Percentiles rank a stretch among this genome's conserved stretches.
These are phyloP conservation scores for Cephalophus harveyi DNA, from an alignment of 2,113 vertebrate genomes.

Conservation along the genomic window DNA sequence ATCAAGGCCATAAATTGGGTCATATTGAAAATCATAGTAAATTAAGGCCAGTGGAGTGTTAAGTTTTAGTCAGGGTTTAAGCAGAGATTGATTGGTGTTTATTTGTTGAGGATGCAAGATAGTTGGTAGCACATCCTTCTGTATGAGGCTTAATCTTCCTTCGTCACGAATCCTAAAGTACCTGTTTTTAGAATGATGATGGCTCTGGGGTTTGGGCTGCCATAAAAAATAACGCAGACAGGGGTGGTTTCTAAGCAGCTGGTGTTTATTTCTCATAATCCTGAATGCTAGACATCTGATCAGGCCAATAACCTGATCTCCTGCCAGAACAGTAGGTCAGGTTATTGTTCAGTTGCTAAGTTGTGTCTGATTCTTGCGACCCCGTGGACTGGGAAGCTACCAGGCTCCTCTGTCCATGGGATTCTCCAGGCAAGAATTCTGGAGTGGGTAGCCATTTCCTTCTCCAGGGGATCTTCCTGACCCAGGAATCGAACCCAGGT, in stretches of 20 bases:
- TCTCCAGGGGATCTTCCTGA: background rate
- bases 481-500: background rate
- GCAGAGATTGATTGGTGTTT: background rate
- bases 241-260: background rate
- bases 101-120: background rate
- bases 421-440: background rate
- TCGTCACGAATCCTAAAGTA: background rate
- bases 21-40: background rate
- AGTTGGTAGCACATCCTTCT: background rate
- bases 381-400: background rate
- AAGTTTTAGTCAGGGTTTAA: too few species aligned
- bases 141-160: background rate
- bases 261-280: background rate
- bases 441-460: background rate
- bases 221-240: accelerated
- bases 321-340: background rate
- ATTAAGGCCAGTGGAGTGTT: background rate
- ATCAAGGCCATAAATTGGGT: background rate
- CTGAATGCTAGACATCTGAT: too few species aligned
- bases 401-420: background rate
- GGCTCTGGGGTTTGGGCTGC: background rate
- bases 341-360: background rate
- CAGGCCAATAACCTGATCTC: too few species aligned
- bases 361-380: accelerated
- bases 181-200: background rate